Evolutionary conservation across 2,113 vertebrate genomes (phyloP), one percentile per base, ranked within the genome.

Genomic region (Leptodactylus fuscus): DNA sequence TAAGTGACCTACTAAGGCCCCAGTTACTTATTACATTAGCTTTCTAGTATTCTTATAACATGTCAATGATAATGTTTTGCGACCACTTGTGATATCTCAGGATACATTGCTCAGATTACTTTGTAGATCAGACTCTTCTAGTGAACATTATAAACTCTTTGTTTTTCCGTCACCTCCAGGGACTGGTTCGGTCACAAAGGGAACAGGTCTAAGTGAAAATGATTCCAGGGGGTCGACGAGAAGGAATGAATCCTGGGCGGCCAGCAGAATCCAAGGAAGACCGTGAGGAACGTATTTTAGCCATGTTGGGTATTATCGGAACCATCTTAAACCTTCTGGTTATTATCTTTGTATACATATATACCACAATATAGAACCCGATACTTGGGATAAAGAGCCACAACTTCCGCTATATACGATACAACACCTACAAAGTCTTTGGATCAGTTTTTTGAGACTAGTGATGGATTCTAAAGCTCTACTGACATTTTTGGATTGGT

Each of bases 271-370:
- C 90, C 48, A 90, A 88, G 5, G 94, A 95, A 69, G 94, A 94
- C 87, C 89, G 88, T 0, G 93, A 95, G 87, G 94, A 94, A 88
- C 85, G 93, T 1, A 90, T 95, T 74, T 82, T 95, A 88, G 93
- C 94, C 27, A 89, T 95, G 83, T 83, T 94, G 90, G 92, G 92
- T 53, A 95, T 95, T 81, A 94, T 95, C 9, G 95, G 95, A 69
- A 96, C 95, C 38, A 88, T 95, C 73, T 93, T 96, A 85, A 96
- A 96, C 87, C 93, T 96, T 41, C 86, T 96, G 13, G 95, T 96
- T 88, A 92, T 96, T 88, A 95, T 96, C 88, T 94, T 95, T 41
- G 95, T 96, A 87, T 96, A 96, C 90, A 94, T 96, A 85, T 96
- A 96, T 89, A 96, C 95, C 69, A 94, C 95, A 0, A 92, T 96